Conservation (phyloP, 1,140 invertebrate genomes). For the Nautilus pompilius region DNA sequence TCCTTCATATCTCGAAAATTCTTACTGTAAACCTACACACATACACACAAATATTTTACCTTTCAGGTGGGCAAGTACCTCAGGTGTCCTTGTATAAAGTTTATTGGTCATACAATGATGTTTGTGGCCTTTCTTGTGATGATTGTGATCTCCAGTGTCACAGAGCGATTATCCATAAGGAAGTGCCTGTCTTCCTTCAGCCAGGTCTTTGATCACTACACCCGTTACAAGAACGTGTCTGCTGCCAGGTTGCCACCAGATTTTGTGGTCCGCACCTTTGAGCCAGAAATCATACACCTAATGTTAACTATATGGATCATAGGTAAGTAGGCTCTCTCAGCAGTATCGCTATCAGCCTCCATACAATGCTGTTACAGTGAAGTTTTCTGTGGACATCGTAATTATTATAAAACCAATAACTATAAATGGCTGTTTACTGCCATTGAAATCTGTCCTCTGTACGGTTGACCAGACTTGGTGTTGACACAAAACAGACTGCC, state of each 20-base stretch:
- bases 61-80: conserved; percentile 45
- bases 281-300: conserved; percentile 36
- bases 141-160: conserved; percentile 56
- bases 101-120: conserved; percentile 59
- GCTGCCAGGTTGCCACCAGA: conserved; percentile 15
- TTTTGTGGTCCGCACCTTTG: conserved; percentile 32
- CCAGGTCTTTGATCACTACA: background rate
- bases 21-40: background rate
- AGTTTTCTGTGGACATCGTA: no score
- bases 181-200: conserved; percentile 7
- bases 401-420: no score
- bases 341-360: no score
- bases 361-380: no score
- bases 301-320: conserved; percentile 39
- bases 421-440: no score
- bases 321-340: conserved; percentile 23
- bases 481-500: no score
- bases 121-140: conserved; percentile 65
- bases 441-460: no score
- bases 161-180: conserved; percentile 23
- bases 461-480: no score
- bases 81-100: conserved; percentile 48
- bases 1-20: no score
- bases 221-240: conserved; percentile 3
- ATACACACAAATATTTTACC: no score